Evolutionary conservation across 2,888 invertebrate species (phyloP), one percentile per base, ranked within the genome.

Genomic region (Ceratothoa steindachneri): DNA sequence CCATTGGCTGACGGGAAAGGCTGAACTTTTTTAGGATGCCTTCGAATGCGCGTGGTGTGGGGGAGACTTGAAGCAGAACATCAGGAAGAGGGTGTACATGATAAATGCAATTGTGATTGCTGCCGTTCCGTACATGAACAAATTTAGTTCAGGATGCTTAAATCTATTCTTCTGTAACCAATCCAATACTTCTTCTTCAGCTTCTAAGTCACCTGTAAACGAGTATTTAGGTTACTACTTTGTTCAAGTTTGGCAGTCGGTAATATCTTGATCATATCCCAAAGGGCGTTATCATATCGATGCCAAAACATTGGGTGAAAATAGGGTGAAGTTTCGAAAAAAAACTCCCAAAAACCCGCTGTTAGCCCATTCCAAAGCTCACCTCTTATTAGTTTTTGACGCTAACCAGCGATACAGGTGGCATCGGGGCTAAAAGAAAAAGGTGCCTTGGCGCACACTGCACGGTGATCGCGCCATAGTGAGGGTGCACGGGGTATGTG

Each of bases 81-180:
- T 86, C 79, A 95, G 87, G 86, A 95, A 95, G 73, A 93, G 91
- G 19, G 95, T 95, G 85, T 95, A 95, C 85, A 94, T 88, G 53
- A 94, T 87, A 83, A 95, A 95, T 67, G 92, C 91, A 82, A 93
- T 87, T 71, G 92, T 90, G 80, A 95, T 89, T 27, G 93, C 93
- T 83, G 93, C 89, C 82, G 95, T 87, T 69, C 93, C 93, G 84
- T 95, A 95, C 95, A 95, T 95, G 85, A 95, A 95, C 81, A 95
- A 89, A 84, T 94, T 95, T 60, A 95, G 85, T 84, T 95, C 95
- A 0, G 95, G 95, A 83, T 94, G 94, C 69, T 94, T 89, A 87
- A 93, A 95, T 81, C 95, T 89, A 84, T 95, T 95, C 86, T 95
- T 95, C 81, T 93, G 89, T 81, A 95, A 86, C 95, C 95, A 95